Evolutionary conservation across 2,797 vertebrate genomes (phyloP), one percentile per base, ranked within the genome.

Genomic region (Pseudochromis fuscus): DNA sequence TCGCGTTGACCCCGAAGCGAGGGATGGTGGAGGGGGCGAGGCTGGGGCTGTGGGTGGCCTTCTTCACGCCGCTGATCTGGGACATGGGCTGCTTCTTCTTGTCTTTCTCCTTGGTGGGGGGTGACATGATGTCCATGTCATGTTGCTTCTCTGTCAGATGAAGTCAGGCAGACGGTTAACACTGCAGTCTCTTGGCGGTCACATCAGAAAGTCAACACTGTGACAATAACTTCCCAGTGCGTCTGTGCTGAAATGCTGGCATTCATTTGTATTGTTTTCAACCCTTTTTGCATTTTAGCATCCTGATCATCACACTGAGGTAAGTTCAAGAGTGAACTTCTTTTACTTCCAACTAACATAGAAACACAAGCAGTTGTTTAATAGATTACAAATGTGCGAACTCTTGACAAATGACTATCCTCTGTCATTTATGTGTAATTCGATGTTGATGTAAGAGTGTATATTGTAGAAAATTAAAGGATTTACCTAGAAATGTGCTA

Each of bases 401-500:
- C n/a, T n/a, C n/a, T n/a, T n/a, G n/a, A n/a, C n/a, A 5, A 12
- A 18, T 5, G 4, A 15, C 16, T 12, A 18, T 12, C 18, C n/a
- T n/a, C 40, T 15, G 15, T 15, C n/a, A n/a, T 42, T 37, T 11
- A n/a, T 6, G 13, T 19, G 18, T 24, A 13, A 1, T 4, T 25
- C 21, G 24, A 13, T 15, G 5, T 48, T 18, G 15, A 21, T 19
- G 38, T 52, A 4, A 2, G 72, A 9, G 4, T 24, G 31, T 12
- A 4, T n/a, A 60, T 31, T 6, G 4, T 19, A 38, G 35, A 67
- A 45, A 52, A 58, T 53, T 1, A 5, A 78, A 7, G 23, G 42
- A 28, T 66, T 84, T 92, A 98, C 97, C 97, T 45, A 98, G 92
- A 91, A 98, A 98, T 38, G 96, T 98, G 65, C 86, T 95, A 38